phyloP scores from a whole-genome alignment of 53 echinoderm and acorn worm species.

The Temnopleurus reevesii region DNA sequence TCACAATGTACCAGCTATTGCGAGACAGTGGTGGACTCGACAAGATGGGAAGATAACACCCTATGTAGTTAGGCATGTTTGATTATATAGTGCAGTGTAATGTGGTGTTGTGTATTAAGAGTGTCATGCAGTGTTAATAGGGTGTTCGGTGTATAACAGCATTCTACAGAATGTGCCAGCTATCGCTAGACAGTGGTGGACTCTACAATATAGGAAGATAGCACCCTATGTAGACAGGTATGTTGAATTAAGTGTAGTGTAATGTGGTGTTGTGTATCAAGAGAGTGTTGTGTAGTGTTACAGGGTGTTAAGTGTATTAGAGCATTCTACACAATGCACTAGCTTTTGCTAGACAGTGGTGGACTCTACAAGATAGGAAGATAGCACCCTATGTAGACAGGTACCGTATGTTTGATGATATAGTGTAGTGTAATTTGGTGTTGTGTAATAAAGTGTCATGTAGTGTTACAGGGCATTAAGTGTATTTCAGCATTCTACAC shows the following conservation, averaged over 20 bases:
- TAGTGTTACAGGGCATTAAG: too few species aligned
- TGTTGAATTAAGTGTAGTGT: too few species aligned
- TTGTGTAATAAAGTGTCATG: too few species aligned
- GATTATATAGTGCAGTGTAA: too few species aligned
- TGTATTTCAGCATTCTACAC: constrained; percentile 76
- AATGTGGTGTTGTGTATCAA: too few species aligned
- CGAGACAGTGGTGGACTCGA: constrained; percentile 87
- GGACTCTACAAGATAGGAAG: constrained; percentile 82
- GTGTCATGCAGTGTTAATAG: constrained; percentile 75
- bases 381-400: constrained; percentile 75
- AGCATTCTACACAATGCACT: constrained; percentile 78
- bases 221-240: constrained; percentile 79
- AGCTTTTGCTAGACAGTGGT: constrained; percentile 88
- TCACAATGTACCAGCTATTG: constrained; percentile 91
- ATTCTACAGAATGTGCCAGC: constrained; percentile 87
- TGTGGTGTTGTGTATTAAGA: too few species aligned
- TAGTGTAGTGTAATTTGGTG: too few species aligned
- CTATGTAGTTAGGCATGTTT: constrained; percentile 83
- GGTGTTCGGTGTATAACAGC: constrained; percentile 81
- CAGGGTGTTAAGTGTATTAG: constrained; percentile 77
- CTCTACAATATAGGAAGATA: constrained; percentile 80
- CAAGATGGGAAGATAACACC: constrained; percentile 84
- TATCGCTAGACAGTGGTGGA: constrained; percentile 94
- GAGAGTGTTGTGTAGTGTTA: too few species aligned
- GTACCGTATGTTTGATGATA: too few species aligned